phyloP scores from a whole-genome alignment of 2,797 vertebrate genomes.

The Phoeniculus purpureus region DNA sequence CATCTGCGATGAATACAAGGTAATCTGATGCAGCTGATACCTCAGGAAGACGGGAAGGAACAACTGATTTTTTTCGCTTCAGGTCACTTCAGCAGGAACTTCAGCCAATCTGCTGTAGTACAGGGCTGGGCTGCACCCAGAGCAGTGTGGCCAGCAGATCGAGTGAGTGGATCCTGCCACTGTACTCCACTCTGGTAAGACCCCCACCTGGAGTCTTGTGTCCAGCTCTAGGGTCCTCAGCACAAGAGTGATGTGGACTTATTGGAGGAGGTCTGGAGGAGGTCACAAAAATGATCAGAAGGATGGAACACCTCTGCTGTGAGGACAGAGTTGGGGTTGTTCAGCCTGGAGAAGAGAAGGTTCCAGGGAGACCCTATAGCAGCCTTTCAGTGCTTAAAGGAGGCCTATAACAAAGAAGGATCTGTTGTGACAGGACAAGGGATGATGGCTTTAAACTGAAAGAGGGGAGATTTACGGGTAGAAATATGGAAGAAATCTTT shows the following conservation, averaged over 20 bases:
- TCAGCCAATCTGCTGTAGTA: background rate
- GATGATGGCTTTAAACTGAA: background rate
- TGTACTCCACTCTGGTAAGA: background rate
- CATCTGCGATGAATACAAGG: slow-evolving; percentile 11
- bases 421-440: background rate
- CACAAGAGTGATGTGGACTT: background rate
- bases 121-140: background rate
- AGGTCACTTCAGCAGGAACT: background rate
- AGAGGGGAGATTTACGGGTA: background rate
- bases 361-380: background rate
- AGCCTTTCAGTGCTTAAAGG: background rate
- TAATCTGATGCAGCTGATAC: slow-evolving; percentile 1
- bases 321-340: background rate
- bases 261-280: background rate
- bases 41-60: background rate
- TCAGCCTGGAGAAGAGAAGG: background rate
- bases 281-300: background rate
- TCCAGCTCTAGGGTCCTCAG: background rate
- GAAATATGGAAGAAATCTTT: background rate
- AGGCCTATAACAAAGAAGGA: background rate
- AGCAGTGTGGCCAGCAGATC: background rate
- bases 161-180: background rate
- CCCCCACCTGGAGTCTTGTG: background rate
- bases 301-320: background rate
- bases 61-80: background rate